Percentiles rank a stretch among this genome's conserved stretches.
Evolutionary conservation across 2,888 invertebrate species (phyloP).

Genomic region (Dorcus parallelipipedus): DNA sequence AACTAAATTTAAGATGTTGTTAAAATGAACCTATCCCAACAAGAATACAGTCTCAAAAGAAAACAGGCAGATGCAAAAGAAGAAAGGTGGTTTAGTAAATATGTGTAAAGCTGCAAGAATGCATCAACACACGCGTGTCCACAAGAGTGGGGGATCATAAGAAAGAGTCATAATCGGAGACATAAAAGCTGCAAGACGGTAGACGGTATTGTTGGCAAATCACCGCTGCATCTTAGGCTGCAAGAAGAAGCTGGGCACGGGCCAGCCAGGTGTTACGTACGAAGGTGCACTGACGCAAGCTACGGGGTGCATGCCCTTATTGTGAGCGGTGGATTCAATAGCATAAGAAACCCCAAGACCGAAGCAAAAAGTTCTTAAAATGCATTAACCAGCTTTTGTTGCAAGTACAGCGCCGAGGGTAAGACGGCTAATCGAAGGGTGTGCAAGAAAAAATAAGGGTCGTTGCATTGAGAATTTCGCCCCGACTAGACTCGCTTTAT

Average conservation of each 20-base stretch:
- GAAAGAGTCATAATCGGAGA: constrained; percentile 6
- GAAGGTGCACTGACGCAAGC: constrained; percentile 22
- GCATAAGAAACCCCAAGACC: constrained; percentile 23
- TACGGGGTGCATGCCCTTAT: constrained; percentile 22
- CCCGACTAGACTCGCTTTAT: constrained; percentile 26
- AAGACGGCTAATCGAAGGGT: constrained; percentile 32
- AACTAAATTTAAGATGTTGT: too few species aligned
- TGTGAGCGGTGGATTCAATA: constrained; percentile 21
- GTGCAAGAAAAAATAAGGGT: constrained; percentile 26
- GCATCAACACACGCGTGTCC: constrained; percentile 1
- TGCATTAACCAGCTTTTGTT: constrained; percentile 22
- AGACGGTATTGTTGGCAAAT: constrained; percentile 25
- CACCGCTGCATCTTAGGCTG: constrained; percentile 22
- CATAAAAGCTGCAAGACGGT: constrained; percentile 15
- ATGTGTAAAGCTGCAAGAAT: constrained; percentile 8
- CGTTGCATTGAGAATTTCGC: constrained; percentile 22
- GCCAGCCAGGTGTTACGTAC: constrained; percentile 26
- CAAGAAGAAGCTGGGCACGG: constrained; percentile 20
- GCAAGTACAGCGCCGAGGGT: constrained; percentile 14
- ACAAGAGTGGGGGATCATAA: neutral
- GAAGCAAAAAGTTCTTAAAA: constrained; percentile 24
- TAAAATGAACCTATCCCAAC: too few species aligned
- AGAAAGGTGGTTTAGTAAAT: constrained; percentile 5
- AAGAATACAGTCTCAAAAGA: too few species aligned
- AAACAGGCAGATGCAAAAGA: neutral